Conservation (phyloP, 2,888 invertebrate species). For the Argynnis bischoffii region DNA sequence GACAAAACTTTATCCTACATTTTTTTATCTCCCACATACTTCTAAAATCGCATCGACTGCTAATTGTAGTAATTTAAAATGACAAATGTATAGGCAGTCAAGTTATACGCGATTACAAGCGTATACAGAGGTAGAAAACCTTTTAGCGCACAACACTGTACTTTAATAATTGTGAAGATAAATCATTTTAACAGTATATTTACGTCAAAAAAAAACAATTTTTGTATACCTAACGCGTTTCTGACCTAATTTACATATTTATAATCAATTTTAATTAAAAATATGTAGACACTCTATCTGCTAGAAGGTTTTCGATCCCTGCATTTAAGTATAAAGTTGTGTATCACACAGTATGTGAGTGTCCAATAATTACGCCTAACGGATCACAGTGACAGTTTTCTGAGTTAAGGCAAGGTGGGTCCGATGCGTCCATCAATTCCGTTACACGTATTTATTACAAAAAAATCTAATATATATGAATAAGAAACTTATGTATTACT, state of each 20-base stretch:
- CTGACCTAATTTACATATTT: no score
- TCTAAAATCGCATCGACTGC: slow-evolving; percentile 25
- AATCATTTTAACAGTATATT: no score
- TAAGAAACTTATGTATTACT: no score
- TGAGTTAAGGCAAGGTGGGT: slow-evolving; percentile 79
- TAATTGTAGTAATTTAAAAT: slow-evolving; percentile 6
- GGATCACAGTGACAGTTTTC: slow-evolving; percentile 78
- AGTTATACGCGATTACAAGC: slow-evolving; percentile 16
- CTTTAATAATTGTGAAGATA: no score
- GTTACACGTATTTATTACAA: not conserved
- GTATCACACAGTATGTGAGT: slow-evolving; percentile 33
- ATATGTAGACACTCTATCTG: not conserved
- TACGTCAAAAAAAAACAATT: no score
- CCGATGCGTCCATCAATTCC: slow-evolving; percentile 49
- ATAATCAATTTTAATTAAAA: not conserved
- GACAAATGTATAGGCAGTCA: not conserved
- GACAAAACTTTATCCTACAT: slow-evolving; percentile 21
- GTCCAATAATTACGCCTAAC: slow-evolving; percentile 68
- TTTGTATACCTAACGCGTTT: no score
- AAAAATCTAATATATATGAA: not conserved
- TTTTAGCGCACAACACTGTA: not conserved
- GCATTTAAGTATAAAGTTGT: slow-evolving; percentile 10
- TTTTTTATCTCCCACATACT: not conserved
- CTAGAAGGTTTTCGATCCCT: slow-evolving; percentile 1
- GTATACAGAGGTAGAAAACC: slow-evolving; percentile 1